Evolutionary conservation across 2,888 invertebrate species (phyloP).

Genomic region (Drosophila rellima): DNA sequence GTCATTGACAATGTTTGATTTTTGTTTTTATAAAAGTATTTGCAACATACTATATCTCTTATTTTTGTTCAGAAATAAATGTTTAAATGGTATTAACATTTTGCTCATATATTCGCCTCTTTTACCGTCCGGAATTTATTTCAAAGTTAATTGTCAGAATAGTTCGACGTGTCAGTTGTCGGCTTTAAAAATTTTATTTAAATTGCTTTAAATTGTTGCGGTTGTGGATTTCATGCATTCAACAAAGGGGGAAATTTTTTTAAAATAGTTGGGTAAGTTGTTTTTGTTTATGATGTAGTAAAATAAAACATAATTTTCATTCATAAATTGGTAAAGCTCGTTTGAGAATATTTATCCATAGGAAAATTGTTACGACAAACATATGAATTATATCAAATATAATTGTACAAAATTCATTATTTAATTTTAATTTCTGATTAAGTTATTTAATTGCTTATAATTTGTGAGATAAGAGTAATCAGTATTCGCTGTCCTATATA

Average conservation of each 20-base stretch:
- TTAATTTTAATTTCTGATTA: neutral
- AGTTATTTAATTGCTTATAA: neutral
- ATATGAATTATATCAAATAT: too few relatives aligned
- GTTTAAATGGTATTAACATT: neutral
- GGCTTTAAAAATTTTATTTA: constrained; percentile 61
- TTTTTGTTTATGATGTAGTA: neutral
- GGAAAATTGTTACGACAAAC: too few relatives aligned
- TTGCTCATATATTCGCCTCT: constrained; percentile 22
- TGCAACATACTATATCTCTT: too few relatives aligned
- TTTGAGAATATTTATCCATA: too few relatives aligned
- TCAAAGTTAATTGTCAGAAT: constrained; percentile 61
- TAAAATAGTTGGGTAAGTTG: neutral
- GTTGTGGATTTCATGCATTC: constrained; percentile 38
- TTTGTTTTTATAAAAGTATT: too few relatives aligned
- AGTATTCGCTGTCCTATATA: neutral
- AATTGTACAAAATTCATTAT: neutral
- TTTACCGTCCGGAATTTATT: constrained; percentile 36
- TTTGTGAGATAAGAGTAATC: constrained; percentile 10
- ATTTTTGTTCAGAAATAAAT: too few relatives aligned
- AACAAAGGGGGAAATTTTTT: constrained; percentile 11
- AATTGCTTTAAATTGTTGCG: constrained; percentile 70
- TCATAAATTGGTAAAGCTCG: too few relatives aligned
- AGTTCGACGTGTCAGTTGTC: constrained; percentile 40
- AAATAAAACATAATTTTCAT: neutral
- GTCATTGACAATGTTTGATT: too few relatives aligned